Evolutionary conservation across 2,888 invertebrate species (phyloP).

Genomic region (Erannis defoliaria): DNA sequence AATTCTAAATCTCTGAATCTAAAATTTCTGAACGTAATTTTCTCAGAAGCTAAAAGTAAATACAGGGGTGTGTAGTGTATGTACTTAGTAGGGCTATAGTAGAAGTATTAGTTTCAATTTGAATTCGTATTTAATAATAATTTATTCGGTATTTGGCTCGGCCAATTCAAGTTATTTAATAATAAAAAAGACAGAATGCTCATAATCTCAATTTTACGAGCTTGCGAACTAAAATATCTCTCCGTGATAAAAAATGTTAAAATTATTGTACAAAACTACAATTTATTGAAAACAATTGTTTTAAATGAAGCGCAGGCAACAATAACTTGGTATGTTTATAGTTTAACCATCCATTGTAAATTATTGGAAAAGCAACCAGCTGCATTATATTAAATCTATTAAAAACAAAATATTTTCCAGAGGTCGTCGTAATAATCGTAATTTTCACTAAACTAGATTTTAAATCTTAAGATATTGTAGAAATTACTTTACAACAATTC

Average conservation of each 20-base stretch:
- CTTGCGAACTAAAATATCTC: not conserved
- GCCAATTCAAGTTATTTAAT: not conserved
- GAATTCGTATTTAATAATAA: no score
- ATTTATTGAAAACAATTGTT: slow-evolving; percentile 16
- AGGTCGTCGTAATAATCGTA: not conserved
- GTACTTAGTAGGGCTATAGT: no score
- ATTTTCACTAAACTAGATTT: not conserved
- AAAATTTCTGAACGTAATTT: no score
- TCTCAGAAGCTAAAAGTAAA: no score
- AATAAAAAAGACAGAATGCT: not conserved
- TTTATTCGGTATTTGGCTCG: no score
- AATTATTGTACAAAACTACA: not conserved
- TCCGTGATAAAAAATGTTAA: not conserved
- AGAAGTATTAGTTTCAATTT: no score
- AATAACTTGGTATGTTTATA: slow-evolving; percentile 19
- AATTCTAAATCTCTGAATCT: no score
- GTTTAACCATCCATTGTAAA: not conserved
- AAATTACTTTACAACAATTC: no score
- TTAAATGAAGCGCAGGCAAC: slow-evolving; percentile 7
- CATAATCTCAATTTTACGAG: no score
- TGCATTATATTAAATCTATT: slow-evolving; percentile 17
- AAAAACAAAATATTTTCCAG: slow-evolving; percentile 10
- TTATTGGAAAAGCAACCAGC: slow-evolving; percentile 13
- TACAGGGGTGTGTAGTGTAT: no score
- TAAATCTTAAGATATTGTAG: not conserved